A percentile compares a stretch with the other conserved stretches of the same genome.
Evolutionary conservation across 2,797 vertebrate species (phyloP).

Genomic region (Distichodus sexfasciatus): DNA sequence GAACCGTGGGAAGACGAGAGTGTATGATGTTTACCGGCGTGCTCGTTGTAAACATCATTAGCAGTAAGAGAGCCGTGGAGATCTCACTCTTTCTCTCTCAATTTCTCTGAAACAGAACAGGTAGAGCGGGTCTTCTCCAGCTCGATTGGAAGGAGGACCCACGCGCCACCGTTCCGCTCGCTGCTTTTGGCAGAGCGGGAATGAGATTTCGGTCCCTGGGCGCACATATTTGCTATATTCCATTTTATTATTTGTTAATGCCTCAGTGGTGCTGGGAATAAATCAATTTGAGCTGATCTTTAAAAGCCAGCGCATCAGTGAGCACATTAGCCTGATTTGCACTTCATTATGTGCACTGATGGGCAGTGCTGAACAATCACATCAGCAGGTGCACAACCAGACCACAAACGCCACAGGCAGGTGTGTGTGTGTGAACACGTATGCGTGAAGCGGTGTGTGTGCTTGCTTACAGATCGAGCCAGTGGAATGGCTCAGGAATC

Average conservation of each 20-base stretch:
- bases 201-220: conserved; percentile 45
- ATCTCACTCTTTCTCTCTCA: conserved; percentile 15
- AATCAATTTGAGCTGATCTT: conserved; percentile 67
- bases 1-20: not conserved
- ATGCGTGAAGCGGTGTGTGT: not conserved
- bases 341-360: conserved; percentile 66
- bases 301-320: conserved; percentile 63
- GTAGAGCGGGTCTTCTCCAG: not conserved
- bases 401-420: conserved; percentile 32
- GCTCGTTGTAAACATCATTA: conserved; percentile 38
- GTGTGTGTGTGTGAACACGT: conserved; percentile 14
- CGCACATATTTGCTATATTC: conserved; percentile 48
- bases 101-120: conserved; percentile 10
- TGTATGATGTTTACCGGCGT: conserved; percentile 18
- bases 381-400: conserved; percentile 53
- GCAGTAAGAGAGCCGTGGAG: conserved; percentile 12
- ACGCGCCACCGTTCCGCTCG: not conserved
- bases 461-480: not conserved
- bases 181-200: conserved; percentile 18
- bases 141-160: conserved; percentile 8
- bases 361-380: conserved; percentile 57
- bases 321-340: conserved; percentile 66
- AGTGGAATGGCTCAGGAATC: conserved; percentile 30
- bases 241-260: conserved; percentile 57
- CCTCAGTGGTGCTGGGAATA: conserved; percentile 53